phyloP scores from a whole-genome alignment of 2,797 vertebrate genomes.

The Eulemur mongoz region DNA sequence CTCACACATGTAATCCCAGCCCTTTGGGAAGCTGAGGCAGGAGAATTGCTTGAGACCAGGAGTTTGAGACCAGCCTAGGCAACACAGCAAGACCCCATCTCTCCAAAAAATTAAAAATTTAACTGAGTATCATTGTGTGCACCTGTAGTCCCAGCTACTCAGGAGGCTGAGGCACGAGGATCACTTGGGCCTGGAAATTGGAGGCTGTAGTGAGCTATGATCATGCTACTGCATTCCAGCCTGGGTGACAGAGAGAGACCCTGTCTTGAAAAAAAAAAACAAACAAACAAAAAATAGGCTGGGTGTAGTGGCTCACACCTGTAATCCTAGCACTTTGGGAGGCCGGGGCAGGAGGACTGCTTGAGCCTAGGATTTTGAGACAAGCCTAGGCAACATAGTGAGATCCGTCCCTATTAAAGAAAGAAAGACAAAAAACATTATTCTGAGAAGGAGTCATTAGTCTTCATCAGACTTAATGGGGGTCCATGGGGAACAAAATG shows the following conservation, averaged over 20 bases:
- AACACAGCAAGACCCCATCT: neutral
- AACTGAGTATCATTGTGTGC: neutral
- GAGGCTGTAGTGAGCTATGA: neutral
- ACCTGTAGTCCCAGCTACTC: neutral
- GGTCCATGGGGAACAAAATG: neutral
- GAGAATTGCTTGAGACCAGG: neutral
- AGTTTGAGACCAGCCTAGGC: neutral
- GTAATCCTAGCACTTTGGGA: neutral
- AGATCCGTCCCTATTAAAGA: neutral
- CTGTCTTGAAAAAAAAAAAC: neutral
- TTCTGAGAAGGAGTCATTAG: neutral
- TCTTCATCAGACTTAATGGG: neutral
- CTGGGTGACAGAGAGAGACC: neutral
- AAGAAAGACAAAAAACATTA: neutral
- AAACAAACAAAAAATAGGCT: neutral
- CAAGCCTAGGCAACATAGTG: neutral
- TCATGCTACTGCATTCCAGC: neutral
- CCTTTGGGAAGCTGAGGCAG: neutral
- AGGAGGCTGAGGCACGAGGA: neutral
- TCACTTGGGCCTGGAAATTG: neutral
- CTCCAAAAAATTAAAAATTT: neutral
- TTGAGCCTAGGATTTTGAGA: neutral
- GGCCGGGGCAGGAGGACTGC: neutral
- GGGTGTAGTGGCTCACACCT: neutral
- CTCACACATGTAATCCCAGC: neutral